These are phyloP conservation scores for Pachypsylla venusta DNA, from an alignment of 1,140 invertebrate genomes.

Conservation along the genomic window DNA sequence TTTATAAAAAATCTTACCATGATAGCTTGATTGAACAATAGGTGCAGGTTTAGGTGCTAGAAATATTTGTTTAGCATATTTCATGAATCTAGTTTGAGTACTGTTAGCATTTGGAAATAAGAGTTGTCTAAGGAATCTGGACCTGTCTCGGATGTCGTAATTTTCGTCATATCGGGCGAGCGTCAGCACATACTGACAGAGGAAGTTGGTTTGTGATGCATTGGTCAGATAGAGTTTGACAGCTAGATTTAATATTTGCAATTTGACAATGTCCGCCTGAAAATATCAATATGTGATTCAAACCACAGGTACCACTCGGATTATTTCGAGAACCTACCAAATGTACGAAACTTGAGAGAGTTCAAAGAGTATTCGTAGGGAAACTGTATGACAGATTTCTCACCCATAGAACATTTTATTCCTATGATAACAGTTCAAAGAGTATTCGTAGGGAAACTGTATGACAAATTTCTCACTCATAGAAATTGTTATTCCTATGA, in stretches of 20 bases:
- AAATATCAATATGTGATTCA: slow-evolving; percentile 22
- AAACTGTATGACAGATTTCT: too few species aligned
- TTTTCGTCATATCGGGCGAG: slow-evolving; percentile 95
- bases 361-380: too few species aligned
- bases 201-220: slow-evolving; percentile 63
- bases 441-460: too few species aligned
- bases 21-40: slow-evolving; percentile 50
- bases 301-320: not conserved
- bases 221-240: slow-evolving; percentile 87
- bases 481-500: too few species aligned
- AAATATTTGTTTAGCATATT: slow-evolving; percentile 71
- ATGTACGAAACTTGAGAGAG: too few species aligned
- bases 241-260: slow-evolving; percentile 90
- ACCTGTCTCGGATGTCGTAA: slow-evolving; percentile 93
- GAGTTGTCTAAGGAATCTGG: slow-evolving; percentile 69
- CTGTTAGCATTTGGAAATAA: slow-evolving; percentile 43
- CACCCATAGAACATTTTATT: too few species aligned
- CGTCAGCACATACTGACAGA: slow-evolving; percentile 91
- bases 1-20: slow-evolving; percentile 42
- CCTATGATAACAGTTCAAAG: too few species aligned
- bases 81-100: slow-evolving; percentile 38
- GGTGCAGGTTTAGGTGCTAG: slow-evolving; percentile 87
- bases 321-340: not conserved
- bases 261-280: slow-evolving; percentile 86
- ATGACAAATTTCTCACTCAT: too few species aligned